Conservation (phyloP, 2,888 invertebrate genomes). For the Drosophila leonis region DNA sequence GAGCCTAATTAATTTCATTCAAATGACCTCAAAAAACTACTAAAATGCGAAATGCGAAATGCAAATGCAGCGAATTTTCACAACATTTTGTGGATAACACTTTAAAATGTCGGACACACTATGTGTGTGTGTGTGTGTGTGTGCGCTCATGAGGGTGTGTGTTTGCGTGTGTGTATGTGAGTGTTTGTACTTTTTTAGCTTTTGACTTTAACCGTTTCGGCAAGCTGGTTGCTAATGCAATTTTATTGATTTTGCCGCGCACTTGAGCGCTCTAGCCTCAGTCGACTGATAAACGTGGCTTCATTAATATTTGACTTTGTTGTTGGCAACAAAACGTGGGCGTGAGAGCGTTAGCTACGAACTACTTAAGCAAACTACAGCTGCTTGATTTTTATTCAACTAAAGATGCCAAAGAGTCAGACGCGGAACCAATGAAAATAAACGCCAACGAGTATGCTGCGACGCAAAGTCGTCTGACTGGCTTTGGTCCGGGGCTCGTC, state of each 20-base stretch:
- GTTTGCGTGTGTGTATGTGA: not conserved
- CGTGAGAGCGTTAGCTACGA: conserved; percentile 9
- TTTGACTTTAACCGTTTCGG: conserved; percentile 25
- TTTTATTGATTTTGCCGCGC: conserved; percentile 63
- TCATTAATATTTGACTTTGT: conserved; percentile 66
- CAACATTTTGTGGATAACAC: conserved; percentile 34
- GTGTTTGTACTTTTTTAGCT: conserved; percentile 15
- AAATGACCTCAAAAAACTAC: conserved; percentile 66
- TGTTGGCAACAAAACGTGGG: conserved; percentile 10
- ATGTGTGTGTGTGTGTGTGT: not conserved
- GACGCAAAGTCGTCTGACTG: not conserved
- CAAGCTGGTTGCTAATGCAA: conserved; percentile 33
- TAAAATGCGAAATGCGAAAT: conserved; percentile 57
- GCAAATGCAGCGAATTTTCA: conserved; percentile 58
- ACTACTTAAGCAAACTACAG: conserved; percentile 65
- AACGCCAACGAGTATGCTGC: conserved; percentile 14
- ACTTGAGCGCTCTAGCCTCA: conserved; percentile 7
- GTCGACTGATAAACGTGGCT: conserved; percentile 59
- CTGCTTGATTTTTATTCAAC: conserved; percentile 61
- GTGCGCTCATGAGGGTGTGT: not conserved
- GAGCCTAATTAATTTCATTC: conserved; percentile 83
- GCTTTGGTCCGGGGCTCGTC: conserved; percentile 30
- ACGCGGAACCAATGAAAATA: conserved; percentile 50
- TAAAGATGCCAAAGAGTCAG: conserved; percentile 46
- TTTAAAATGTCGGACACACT: conserved; percentile 35